Conservation (phyloP, 2,888 invertebrate genomes). For the Andrena bucephala region DNA sequence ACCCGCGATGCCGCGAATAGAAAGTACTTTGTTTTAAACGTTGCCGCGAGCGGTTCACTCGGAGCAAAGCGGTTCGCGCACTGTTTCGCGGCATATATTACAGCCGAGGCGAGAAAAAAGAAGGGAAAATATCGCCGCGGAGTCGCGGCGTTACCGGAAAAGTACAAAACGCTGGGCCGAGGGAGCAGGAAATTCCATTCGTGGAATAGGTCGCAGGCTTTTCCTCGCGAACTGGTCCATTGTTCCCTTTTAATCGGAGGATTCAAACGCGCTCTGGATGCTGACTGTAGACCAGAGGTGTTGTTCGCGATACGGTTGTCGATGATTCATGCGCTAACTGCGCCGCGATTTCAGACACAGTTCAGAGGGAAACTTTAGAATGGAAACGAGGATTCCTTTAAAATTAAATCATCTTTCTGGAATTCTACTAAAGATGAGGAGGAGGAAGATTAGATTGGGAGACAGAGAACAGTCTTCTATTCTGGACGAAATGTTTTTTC, state of each 20-base stretch:
- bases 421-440: neutral
- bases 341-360: neutral
- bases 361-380: neutral
- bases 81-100: slow-evolving; percentile 43
- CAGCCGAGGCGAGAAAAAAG: neutral
- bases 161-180: slow-evolving; percentile 28
- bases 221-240: slow-evolving; percentile 65
- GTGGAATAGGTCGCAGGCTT: slow-evolving; percentile 46
- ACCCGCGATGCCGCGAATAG: slow-evolving; percentile 43
- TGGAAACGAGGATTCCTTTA: neutral
- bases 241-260: slow-evolving; percentile 78
- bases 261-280: slow-evolving; percentile 67
- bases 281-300: slow-evolving; percentile 7
- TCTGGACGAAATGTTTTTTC: too few species aligned
- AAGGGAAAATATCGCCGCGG: slow-evolving; percentile 21
- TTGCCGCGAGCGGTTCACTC: slow-evolving; percentile 39
- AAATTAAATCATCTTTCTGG: neutral
- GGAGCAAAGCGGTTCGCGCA: slow-evolving; percentile 26
- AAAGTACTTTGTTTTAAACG: slow-evolving; percentile 63
- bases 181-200: slow-evolving; percentile 54
- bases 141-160: slow-evolving; percentile 29
- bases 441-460: too few species aligned
- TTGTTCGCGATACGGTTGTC: slow-evolving; percentile 25
- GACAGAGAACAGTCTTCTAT: too few species aligned
- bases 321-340: slow-evolving; percentile 15